Conservation (phyloP, 2,113 vertebrate species). For the Coryphaenoides rupestris region DNA sequence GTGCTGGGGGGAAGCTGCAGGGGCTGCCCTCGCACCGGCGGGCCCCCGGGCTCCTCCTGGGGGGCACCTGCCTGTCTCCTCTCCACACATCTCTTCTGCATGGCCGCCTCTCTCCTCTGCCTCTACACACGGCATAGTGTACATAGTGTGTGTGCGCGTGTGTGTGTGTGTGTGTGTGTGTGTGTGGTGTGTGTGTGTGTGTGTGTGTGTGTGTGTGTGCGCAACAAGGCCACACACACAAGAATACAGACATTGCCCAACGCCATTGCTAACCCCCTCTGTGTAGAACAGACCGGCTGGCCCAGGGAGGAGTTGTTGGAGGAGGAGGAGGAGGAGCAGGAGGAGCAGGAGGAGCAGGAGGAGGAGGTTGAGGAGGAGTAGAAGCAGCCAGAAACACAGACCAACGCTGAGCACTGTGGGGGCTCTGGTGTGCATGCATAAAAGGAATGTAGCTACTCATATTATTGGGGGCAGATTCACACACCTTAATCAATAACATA, state of each 20-base stretch:
- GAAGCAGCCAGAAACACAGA: conserved; percentile 8
- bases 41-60: conserved; percentile 70
- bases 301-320: background rate
- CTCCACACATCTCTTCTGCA: conserved; percentile 71
- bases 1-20: conserved; percentile 50
- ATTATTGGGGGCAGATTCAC: conserved; percentile 38
- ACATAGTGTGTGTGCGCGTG: background rate
- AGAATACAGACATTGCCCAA: conserved; percentile 27
- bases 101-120: conserved; percentile 70
- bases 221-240: conserved; percentile 13
- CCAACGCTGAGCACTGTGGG: background rate
- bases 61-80: conserved; percentile 66
- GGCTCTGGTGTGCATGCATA: background rate
- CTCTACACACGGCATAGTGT: conserved; percentile 33
- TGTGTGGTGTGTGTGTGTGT: background rate
- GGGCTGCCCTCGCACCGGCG: conserved; percentile 67
- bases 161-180: background rate
- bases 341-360: no score
- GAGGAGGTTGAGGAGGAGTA: conserved; percentile 4
- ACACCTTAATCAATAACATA: background rate
- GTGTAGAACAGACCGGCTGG: conserved; percentile 7
- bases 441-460: background rate
- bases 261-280: conserved; percentile 15
- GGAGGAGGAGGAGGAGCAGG: no score
- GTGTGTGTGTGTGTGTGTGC: no score